Conservation (phyloP, 2,113 vertebrate species). For the rabbit (Oryctolagus cuniculus) region mOryCun1.1 NC_091438.1:29750001-29750500, state of each 20-base stretch:
- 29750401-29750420: background rate
- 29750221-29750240: conserved; percentile 42
- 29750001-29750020: no score
- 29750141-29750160: background rate
- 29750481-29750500: background rate
- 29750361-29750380: background rate
- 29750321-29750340: conserved; percentile 32
- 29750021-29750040: no score
- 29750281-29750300: conserved; percentile 8
- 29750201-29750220: background rate
- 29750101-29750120: background rate
- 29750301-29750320: conserved; percentile 26
- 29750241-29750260: conserved; percentile 25
- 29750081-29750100: background rate
- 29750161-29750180: background rate
- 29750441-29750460: background rate
- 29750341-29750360: background rate
- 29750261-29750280: conserved; percentile 42
- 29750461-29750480: background rate
- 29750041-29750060: background rate
- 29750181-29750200: conserved; percentile 32
- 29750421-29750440: background rate
- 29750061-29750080: accelerated
- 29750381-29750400: background rate
- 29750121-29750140: background rate